Conservation (phyloP, 2,888 invertebrate species). For the Cantharis flavilabris region DNA sequence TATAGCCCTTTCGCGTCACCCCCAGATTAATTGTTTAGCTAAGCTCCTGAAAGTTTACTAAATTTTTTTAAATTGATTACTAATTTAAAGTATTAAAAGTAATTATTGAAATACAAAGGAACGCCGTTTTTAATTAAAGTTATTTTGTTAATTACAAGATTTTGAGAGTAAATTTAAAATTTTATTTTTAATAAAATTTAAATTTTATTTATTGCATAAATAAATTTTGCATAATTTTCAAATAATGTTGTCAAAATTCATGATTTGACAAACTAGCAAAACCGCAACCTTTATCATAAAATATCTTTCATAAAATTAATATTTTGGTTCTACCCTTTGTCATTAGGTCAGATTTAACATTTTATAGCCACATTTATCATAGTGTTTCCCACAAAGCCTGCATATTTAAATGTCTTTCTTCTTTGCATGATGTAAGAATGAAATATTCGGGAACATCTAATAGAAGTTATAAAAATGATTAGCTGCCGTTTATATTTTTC, state of each 20-base stretch:
- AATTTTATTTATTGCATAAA: not conserved
- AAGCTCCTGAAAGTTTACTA: no score
- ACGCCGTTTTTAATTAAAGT: not conserved
- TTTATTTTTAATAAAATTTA: not conserved
- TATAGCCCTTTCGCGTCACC: no score
- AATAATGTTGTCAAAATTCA: conserved; percentile 1
- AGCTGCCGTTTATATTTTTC: conserved; percentile 12
- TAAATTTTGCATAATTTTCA: not conserved
- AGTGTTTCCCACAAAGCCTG: conserved; percentile 15
- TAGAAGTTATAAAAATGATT: conserved; percentile 19
- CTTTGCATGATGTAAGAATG: conserved; percentile 22
- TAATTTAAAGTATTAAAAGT: no score
- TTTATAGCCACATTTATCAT: conserved; percentile 33
- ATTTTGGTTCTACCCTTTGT: conserved; percentile 24
- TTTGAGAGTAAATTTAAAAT: not conserved
- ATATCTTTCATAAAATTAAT: conserved; percentile 25
- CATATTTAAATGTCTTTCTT: conserved; percentile 24
- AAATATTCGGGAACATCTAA: conserved; percentile 14
- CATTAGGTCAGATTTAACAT: conserved; percentile 31
- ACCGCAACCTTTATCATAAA: conserved; percentile 5
- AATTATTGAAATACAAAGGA: not conserved
- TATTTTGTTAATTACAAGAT: not conserved
- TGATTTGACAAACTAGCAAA: conserved; percentile 15
- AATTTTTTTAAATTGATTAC: no score
- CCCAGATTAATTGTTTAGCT: no score